phyloP scores from a whole-genome alignment of 2,113 vertebrate genomes.

The Myiozetetes cayanensis region DNA sequence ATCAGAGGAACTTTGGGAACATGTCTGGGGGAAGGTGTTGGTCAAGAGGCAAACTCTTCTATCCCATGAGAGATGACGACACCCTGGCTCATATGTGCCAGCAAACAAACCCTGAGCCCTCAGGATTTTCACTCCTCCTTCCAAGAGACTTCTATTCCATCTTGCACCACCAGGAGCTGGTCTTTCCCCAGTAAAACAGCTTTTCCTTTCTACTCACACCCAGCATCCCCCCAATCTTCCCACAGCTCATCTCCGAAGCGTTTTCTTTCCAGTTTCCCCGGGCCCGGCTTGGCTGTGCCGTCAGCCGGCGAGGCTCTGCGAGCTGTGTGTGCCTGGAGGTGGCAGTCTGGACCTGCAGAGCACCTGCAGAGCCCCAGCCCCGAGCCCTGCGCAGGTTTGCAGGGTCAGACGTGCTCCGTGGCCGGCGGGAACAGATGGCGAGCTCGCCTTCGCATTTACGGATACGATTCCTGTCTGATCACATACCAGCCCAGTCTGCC shows the following conservation, averaged over 20 bases:
- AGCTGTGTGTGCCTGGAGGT: not conserved
- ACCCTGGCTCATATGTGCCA: not conserved
- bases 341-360: conserved; percentile 17
- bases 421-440: not conserved
- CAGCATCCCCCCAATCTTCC: not conserved
- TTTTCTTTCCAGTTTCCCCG: not conserved
- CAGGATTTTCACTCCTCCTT: not conserved
- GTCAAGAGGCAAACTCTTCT: not conserved
- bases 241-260: not conserved
- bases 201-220: not conserved
- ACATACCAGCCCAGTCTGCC: not conserved
- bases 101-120: not conserved
- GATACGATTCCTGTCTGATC: not conserved
- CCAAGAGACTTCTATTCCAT: not conserved
- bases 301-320: not conserved
- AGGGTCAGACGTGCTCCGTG: not conserved
- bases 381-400: not conserved
- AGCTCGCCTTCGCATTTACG: not conserved
- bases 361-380: not conserved
- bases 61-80: not conserved
- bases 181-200: not conserved
- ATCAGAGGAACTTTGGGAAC: not conserved
- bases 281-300: not conserved
- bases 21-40: not conserved
- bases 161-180: not conserved